These are phyloP conservation scores for Apeira syringaria DNA, from an alignment of 2,888 invertebrate species.

Conservation along the genomic window DNA sequence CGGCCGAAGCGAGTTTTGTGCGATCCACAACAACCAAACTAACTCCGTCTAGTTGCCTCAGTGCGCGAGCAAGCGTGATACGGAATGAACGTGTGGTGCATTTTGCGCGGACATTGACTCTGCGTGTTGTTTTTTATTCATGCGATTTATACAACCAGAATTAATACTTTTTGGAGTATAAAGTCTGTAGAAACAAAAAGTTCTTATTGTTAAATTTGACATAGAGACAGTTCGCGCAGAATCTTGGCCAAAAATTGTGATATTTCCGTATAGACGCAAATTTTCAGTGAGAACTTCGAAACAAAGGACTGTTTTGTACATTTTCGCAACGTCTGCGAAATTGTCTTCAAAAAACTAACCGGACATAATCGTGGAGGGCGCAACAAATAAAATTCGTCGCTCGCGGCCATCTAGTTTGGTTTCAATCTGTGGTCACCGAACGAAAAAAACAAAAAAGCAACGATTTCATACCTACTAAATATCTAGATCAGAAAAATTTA, in stretches of 20 bases:
- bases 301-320: constrained; percentile 83
- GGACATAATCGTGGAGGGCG: constrained; percentile 61
- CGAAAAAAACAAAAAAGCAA: constrained; percentile 75
- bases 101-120: constrained; percentile 83
- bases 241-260: constrained; percentile 76
- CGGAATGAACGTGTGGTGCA: constrained; percentile 83
- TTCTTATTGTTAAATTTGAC: constrained; percentile 65
- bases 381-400: constrained; percentile 55
- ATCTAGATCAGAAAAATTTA: constrained; percentile 51
- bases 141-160: constrained; percentile 78
- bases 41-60: constrained; percentile 51
- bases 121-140: constrained; percentile 67
- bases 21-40: constrained; percentile 21
- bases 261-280: constrained; percentile 83
- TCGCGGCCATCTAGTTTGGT: constrained; percentile 77
- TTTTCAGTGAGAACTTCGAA: constrained; percentile 73
- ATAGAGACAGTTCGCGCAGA: constrained; percentile 75
- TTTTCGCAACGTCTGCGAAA: constrained; percentile 81
- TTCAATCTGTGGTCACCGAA: constrained; percentile 75
- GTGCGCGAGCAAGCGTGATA: constrained; percentile 84
- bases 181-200: constrained; percentile 66
- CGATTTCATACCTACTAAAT: constrained; percentile 57
- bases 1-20: constrained; percentile 23
- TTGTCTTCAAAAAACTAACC: constrained; percentile 79
- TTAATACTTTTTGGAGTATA: constrained; percentile 74